phyloP scores from a whole-genome alignment of 2,888 invertebrate species.

The Craniophora ligustri region DNA sequence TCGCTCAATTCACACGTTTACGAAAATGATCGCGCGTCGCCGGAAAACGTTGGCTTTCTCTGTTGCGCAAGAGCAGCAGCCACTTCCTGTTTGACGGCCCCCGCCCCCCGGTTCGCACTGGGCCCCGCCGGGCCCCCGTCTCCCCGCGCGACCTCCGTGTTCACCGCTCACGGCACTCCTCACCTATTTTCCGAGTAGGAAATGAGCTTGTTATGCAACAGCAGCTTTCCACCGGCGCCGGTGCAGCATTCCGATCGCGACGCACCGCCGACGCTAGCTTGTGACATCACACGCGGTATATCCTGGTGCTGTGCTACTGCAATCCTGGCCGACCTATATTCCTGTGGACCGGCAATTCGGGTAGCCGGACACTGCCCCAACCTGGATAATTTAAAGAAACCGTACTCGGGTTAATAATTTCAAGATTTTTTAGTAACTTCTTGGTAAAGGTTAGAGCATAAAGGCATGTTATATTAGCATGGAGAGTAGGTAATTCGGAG shows the following conservation, averaged over 20 bases:
- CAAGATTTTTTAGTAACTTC: not conserved
- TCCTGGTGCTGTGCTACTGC: constrained; percentile 25
- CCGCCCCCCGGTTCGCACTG: constrained; percentile 42
- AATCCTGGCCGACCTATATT: not conserved
- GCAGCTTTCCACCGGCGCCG: constrained; percentile 72
- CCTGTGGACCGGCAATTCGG: no score
- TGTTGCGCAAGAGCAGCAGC: constrained; percentile 80
- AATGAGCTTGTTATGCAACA: constrained; percentile 75
- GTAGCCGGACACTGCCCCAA: not conserved
- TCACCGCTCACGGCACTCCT: constrained; percentile 69
- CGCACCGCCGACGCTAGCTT: constrained; percentile 40
- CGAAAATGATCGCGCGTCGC: constrained; percentile 85
- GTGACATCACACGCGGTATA: constrained; percentile 51
- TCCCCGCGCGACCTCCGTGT: constrained; percentile 29
- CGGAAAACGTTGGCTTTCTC: constrained; percentile 85
- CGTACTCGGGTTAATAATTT: not conserved
- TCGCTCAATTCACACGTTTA: constrained; percentile 87
- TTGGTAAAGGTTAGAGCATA: not conserved
- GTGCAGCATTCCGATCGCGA: constrained; percentile 64
- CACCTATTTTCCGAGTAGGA: constrained; percentile 85
- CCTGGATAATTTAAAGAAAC: not conserved
- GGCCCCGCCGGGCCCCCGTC: constrained; percentile 42
- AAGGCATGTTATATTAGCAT: constrained; percentile 36
- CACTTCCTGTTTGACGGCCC: constrained; percentile 75
- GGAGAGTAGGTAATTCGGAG: constrained; percentile 53